These are phyloP conservation scores for Uria aalge DNA, from an alignment of 2,113 vertebrate genomes.

Conservation along the genomic window DNA sequence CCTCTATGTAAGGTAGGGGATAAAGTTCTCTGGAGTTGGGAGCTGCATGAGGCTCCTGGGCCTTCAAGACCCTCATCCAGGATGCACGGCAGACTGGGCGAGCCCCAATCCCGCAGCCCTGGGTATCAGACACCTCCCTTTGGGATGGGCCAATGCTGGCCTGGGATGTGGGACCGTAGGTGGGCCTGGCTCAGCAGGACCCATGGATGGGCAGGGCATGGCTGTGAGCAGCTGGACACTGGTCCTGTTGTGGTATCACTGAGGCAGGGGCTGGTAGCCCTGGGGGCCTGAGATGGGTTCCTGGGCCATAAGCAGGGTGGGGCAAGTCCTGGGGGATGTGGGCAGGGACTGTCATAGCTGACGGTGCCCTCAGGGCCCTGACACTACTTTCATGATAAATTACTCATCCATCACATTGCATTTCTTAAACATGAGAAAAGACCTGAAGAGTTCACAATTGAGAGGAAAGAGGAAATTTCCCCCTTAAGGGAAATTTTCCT, in stretches of 20 bases:
- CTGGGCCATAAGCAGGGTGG: rapidly evolving
- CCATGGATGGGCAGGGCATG: neutral
- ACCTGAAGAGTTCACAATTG: neutral
- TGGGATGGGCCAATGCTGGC: neutral
- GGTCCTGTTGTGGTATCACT: neutral
- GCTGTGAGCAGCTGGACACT: neutral
- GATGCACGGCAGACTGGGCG: neutral
- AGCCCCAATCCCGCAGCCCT: neutral
- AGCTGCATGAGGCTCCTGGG: neutral
- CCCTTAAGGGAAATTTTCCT: neutral
- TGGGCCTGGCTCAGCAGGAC: neutral
- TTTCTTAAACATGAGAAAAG: neutral
- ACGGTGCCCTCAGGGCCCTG: neutral
- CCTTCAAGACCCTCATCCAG: neutral
- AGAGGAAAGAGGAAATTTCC: neutral
- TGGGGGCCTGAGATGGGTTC: neutral
- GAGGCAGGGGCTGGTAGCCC: neutral
- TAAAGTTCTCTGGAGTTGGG: neutral
- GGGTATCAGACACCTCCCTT: too few species aligned
- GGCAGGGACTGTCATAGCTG: neutral
- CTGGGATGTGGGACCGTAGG: too few species aligned
- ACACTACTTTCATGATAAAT: neutral
- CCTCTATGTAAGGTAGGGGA: neutral
- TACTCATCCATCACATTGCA: neutral
- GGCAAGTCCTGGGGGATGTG: too few species aligned